phyloP scores from a whole-genome alignment of 1,140 invertebrate genomes.

The Hypsibius dujardini region DNA sequence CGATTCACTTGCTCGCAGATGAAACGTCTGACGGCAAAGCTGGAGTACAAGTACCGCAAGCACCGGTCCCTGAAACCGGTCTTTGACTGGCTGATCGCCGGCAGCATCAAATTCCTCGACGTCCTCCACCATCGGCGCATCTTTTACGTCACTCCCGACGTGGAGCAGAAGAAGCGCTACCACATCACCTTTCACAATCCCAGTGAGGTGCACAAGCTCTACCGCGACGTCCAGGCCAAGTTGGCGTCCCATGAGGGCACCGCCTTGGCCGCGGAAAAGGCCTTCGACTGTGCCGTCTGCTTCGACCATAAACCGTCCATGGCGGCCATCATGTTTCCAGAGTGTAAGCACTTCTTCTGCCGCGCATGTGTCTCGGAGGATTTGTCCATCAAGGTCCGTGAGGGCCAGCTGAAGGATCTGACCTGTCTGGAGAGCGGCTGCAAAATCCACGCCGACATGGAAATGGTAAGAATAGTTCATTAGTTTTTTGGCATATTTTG shows the following conservation, averaged over 20 bases:
- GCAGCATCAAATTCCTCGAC: not conserved
- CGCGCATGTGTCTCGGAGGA: not conserved
- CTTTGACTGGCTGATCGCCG: not conserved
- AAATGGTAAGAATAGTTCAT: not conserved
- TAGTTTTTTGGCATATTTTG: not conserved
- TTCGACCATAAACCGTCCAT: not conserved
- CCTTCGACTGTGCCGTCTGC: conserved; percentile 9
- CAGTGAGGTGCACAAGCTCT: not conserved
- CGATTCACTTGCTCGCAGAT: not conserved
- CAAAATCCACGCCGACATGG: not conserved
- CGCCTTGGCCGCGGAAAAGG: not conserved
- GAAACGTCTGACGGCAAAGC: not conserved
- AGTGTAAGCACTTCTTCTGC: conserved; percentile 8
- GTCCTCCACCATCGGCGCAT: not conserved
- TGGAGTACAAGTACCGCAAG: not conserved
- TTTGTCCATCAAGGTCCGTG: conserved; percentile 3
- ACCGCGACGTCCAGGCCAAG: not conserved
- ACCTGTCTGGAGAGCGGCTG: not conserved
- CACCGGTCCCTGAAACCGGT: not conserved
- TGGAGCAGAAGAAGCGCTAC: not conserved
- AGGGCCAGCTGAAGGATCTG: not conserved
- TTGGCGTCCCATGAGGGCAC: not conserved
- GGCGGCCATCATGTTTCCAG: not conserved
- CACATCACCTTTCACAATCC: conserved; percentile 12
- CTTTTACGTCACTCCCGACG: not conserved